Evolutionary conservation across 1,140 invertebrate species (phyloP).

Genomic region (Acromyrmex heyeri): DNA sequence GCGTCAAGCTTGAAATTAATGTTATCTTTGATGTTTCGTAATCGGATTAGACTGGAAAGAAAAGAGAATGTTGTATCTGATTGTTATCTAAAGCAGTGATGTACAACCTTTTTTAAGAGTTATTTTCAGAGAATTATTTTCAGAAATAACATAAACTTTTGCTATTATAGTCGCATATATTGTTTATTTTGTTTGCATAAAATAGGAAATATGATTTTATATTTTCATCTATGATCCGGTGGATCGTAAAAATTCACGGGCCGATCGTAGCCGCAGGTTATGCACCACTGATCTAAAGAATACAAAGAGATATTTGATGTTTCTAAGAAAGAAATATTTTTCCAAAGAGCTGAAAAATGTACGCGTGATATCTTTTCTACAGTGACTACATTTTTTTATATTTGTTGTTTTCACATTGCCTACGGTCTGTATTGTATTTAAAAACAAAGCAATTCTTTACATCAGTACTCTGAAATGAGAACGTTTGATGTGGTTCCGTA

Average conservation of each 20-base stretch:
- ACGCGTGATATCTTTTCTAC: not conserved
- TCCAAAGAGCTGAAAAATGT: not conserved
- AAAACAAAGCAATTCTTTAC: constrained; percentile 9
- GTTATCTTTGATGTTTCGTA: constrained; percentile 14
- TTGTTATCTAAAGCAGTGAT: not conserved
- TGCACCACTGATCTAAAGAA: not conserved
- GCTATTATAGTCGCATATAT: no score
- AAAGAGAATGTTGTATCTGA: not conserved
- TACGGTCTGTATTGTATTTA: not conserved
- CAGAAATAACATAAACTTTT: no score
- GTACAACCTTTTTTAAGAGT: no score
- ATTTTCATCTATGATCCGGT: no score
- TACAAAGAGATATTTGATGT: not conserved
- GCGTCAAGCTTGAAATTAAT: constrained; percentile 7
- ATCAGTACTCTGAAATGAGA: not conserved
- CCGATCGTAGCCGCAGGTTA: no score
- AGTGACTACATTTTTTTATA: not conserved
- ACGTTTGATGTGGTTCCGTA: constrained; percentile 4
- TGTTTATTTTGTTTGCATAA: no score
- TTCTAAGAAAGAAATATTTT: constrained; percentile 18
- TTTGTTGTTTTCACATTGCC: not conserved
- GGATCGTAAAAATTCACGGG: no score
- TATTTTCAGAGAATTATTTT: no score
- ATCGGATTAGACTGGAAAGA: not conserved
- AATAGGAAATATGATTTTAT: no score